Evolutionary conservation across 2,797 vertebrate genomes (phyloP).

Genomic region (Poecilia gillii): DNA sequence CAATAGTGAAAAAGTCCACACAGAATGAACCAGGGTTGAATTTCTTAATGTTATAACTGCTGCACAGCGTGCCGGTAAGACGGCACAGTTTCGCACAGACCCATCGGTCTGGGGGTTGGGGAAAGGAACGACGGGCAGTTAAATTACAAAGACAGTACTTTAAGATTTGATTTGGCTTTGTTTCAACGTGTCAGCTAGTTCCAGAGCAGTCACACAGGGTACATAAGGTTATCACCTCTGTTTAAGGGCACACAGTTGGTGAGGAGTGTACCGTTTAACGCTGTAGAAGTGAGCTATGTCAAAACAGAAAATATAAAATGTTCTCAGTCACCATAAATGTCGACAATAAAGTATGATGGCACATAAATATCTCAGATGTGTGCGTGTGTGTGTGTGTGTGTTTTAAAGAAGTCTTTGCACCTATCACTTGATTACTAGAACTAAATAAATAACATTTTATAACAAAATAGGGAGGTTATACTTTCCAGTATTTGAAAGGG

Average conservation of each 20-base stretch:
- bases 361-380: slow-evolving; percentile 68
- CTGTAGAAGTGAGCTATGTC: slow-evolving; percentile 58
- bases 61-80: slow-evolving; percentile 51
- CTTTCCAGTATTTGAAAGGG: slow-evolving; percentile 67
- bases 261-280: slow-evolving; percentile 61
- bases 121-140: slow-evolving; percentile 1
- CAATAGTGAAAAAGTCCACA: slow-evolving; percentile 24
- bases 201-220: slow-evolving; percentile 50
- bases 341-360: slow-evolving; percentile 70
- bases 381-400: slow-evolving; percentile 2
- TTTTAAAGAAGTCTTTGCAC: slow-evolving; percentile 62
- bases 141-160: slow-evolving; percentile 67
- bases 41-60: slow-evolving; percentile 37
- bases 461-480: slow-evolving; percentile 51
- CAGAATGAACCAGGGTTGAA: slow-evolving; percentile 44
- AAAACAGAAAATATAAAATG: slow-evolving; percentile 75
- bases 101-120: slow-evolving; percentile 51
- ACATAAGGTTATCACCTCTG: slow-evolving; percentile 48
- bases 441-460: slow-evolving; percentile 54
- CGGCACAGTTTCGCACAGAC: slow-evolving; percentile 47
- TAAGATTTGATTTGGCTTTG: slow-evolving; percentile 77
- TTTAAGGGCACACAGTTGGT: slow-evolving; percentile 56
- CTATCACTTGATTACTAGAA: slow-evolving; percentile 56
- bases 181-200: slow-evolving; percentile 55
- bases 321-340: slow-evolving; percentile 70